A percentile compares a stretch with the other conserved stretches of the same genome.
phyloP scores from a whole-genome alignment of 1,140 invertebrate species.

The Nebria ingens region DNA sequence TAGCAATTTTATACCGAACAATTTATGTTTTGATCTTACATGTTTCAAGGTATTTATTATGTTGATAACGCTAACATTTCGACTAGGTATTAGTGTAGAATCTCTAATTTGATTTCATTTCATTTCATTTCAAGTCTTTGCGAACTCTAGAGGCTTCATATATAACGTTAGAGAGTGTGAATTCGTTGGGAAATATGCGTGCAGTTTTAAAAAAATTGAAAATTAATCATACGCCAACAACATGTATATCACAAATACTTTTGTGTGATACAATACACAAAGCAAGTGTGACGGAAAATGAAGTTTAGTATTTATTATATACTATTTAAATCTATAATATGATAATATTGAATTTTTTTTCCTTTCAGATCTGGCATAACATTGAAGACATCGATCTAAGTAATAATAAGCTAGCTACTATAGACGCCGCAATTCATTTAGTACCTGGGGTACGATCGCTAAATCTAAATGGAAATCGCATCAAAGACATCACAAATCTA shows the following conservation, averaged over 20 bases:
- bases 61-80: no score
- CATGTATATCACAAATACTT: slow-evolving; percentile 55
- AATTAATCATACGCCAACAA: slow-evolving; percentile 49
- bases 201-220: slow-evolving; percentile 49
- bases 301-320: slow-evolving; percentile 31
- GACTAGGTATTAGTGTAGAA: no score
- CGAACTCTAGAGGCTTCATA: slow-evolving; percentile 23
- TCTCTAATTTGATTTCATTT: no score
- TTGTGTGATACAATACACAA: slow-evolving; percentile 68
- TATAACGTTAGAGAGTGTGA: slow-evolving; percentile 24
- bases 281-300: slow-evolving; percentile 37
- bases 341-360: background rate
- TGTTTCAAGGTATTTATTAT: slow-evolving; percentile 60
- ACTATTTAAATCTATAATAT: background rate
- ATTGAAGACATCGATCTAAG: slow-evolving; percentile 63
- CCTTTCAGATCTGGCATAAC: slow-evolving; percentile 51
- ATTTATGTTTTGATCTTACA: slow-evolving; percentile 67
- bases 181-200: slow-evolving; percentile 48
- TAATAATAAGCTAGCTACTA: slow-evolving; percentile 63
- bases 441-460: slow-evolving; percentile 64
- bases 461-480: slow-evolving; percentile 64
- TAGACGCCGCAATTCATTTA: slow-evolving; percentile 72
- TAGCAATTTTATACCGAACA: slow-evolving; percentile 74
- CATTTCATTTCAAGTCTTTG: slow-evolving; percentile 21
- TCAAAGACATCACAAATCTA: slow-evolving; percentile 65